Evolutionary conservation across 2,888 invertebrate genomes (phyloP).

Genomic region (Polymixis flavicincta): DNA sequence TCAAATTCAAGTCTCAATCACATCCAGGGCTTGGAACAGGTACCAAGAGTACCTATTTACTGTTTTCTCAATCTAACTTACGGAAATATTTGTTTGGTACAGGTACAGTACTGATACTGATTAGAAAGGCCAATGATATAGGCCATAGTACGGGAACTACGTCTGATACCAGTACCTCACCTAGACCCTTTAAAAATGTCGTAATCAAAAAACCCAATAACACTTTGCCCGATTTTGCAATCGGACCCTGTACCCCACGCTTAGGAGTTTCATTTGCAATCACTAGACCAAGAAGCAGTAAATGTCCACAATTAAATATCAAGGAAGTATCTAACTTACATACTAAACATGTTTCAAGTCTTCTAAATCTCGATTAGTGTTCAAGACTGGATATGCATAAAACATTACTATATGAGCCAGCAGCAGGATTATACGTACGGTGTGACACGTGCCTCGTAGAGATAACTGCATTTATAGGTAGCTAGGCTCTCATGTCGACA

Average conservation of each 20-base stretch:
- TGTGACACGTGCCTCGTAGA: constrained; percentile 35
- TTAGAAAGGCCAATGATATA: no score
- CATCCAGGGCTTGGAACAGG: no score
- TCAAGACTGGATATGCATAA: constrained; percentile 5
- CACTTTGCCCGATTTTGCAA: no score
- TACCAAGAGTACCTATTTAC: no score
- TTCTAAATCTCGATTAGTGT: constrained; percentile 3
- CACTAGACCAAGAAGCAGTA: not conserved
- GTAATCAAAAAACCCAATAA: not conserved
- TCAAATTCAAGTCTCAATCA: not conserved
- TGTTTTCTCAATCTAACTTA: no score
- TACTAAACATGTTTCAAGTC: not conserved
- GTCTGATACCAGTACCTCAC: no score
- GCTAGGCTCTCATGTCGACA: constrained; percentile 21
- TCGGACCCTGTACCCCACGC: no score
- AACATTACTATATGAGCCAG: constrained; percentile 11
- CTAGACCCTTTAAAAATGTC: not conserved
- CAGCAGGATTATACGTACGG: not conserved
- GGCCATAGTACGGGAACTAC: no score
- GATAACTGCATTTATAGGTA: constrained; percentile 27
- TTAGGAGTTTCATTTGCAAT: no score
- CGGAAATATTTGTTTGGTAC: no score
- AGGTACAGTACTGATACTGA: no score
- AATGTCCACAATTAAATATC: not conserved
- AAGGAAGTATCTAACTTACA: not conserved